Evolutionary conservation across 2,888 invertebrate genomes (phyloP).

Genomic region (Himalopsyche tibetana): DNA sequence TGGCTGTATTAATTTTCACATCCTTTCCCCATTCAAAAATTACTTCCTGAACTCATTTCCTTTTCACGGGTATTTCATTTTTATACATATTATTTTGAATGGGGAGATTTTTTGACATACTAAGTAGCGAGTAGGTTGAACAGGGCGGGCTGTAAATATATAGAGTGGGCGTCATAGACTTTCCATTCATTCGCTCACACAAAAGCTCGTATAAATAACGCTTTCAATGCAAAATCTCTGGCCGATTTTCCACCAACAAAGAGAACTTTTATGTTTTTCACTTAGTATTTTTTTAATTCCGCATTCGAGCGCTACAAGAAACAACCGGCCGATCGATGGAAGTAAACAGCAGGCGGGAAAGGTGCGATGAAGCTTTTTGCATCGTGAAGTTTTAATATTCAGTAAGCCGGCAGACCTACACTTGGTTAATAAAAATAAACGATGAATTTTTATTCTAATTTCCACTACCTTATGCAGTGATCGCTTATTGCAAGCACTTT

Average conservation of each 20-base stretch:
- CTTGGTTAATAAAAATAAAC: too few relatives aligned
- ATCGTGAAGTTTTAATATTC: not conserved
- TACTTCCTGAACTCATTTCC: slow-evolving; percentile 4
- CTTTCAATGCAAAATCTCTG: slow-evolving; percentile 27
- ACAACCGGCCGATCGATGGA: not conserved
- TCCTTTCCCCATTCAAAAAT: not conserved
- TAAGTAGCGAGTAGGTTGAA: not conserved
- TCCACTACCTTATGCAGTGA: too few relatives aligned
- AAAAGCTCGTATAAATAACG: slow-evolving; percentile 27
- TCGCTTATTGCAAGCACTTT: too few relatives aligned
- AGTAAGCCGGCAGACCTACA: too few relatives aligned
- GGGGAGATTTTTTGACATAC: not conserved
- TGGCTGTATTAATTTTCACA: not conserved
- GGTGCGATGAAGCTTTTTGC: not conserved
- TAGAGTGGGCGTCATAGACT: not conserved
- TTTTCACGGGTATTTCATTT: not conserved
- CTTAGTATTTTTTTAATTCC: slow-evolving; percentile 38
- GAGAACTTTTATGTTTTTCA: slow-evolving; percentile 33
- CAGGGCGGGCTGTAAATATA: slow-evolving; percentile 5
- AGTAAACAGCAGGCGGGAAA: not conserved
- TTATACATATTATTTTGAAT: not conserved
- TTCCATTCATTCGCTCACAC: slow-evolving; percentile 4
- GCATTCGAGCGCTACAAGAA: not conserved
- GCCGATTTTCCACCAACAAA: slow-evolving; percentile 16
- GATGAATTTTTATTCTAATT: too few relatives aligned